Conservation (phyloP, 2,888 invertebrate species). For the Agrochola lota region DNA sequence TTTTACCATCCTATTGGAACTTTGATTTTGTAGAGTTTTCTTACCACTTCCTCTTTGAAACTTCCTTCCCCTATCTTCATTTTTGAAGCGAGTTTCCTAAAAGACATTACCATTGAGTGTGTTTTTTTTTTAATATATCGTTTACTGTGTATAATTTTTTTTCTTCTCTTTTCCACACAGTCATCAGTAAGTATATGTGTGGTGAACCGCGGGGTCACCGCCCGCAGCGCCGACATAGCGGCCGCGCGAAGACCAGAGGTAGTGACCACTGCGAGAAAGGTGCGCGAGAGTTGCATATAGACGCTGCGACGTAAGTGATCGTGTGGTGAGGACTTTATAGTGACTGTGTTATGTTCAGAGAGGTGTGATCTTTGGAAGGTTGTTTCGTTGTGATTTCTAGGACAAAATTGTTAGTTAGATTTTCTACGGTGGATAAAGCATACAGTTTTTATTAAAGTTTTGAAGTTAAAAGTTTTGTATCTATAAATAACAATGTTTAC, state of each 20-base stretch:
- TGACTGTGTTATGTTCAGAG: not conserved
- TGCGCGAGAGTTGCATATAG: conserved; percentile 97
- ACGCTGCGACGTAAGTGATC: conserved; percentile 19
- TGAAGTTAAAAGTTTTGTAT: not conserved
- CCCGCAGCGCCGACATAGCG: conserved; percentile 88
- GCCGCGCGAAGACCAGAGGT: conserved; percentile 94
- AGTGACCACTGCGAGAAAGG: conserved; percentile 94
- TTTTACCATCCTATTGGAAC: not conserved
- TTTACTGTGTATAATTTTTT: not conserved
- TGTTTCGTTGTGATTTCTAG: not conserved
- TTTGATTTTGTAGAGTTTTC: not conserved
- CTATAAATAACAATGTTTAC: not conserved
- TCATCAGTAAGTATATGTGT: conserved; percentile 93
- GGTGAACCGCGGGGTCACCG: conserved; percentile 92
- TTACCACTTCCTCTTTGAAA: not conserved
- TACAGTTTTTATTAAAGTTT: not conserved
- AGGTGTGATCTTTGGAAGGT: conserved; percentile 27
- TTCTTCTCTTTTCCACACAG: conserved; percentile 79
- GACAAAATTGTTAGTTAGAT: conserved; percentile 28
- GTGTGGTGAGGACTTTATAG: conserved; percentile 20
- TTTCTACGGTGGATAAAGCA: conserved; percentile 18
- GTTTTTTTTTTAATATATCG: not conserved
- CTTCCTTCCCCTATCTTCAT: not conserved
- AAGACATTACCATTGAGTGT: not conserved
- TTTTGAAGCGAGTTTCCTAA: not conserved